These are phyloP conservation scores for Labroides dimidiatus DNA, from an alignment of 2,797 vertebrate genomes.

Conservation along the genomic window DNA sequence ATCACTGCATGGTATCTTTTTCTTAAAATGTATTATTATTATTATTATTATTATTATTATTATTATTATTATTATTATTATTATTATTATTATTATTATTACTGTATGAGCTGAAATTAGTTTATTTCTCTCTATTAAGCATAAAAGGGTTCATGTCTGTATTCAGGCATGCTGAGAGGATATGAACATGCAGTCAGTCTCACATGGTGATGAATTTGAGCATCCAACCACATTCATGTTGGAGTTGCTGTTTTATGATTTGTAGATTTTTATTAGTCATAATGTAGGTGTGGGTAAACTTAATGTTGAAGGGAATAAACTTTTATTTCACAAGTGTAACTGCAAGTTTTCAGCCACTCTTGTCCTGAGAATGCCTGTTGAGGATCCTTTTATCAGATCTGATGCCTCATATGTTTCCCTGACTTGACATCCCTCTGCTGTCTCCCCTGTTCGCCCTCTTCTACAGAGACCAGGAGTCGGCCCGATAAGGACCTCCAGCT, in stretches of 20 bases:
- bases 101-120: no score
- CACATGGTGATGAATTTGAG: not conserved
- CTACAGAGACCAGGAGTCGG: slow-evolving; percentile 86
- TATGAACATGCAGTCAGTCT: not conserved
- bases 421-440: slow-evolving; percentile 20
- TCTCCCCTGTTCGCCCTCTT: slow-evolving; percentile 9
- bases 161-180: not conserved
- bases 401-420: not conserved
- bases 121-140: no score
- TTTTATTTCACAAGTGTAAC: slow-evolving; percentile 5
- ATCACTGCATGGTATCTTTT: no score
- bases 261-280: no score
- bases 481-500: slow-evolving; percentile 94
- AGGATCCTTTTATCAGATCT: not conserved
- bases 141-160: not conserved
- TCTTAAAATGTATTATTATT: no score
- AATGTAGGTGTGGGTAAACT: not conserved
- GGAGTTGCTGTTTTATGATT: not conserved
- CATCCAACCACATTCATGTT: not conserved
- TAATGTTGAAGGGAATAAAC: not conserved
- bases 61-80: no score
- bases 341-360: not conserved
- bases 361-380: not conserved
- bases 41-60: no score
- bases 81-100: no score